Conservation (phyloP, 2,888 invertebrate species). For the Mantis religiosa region DNA sequence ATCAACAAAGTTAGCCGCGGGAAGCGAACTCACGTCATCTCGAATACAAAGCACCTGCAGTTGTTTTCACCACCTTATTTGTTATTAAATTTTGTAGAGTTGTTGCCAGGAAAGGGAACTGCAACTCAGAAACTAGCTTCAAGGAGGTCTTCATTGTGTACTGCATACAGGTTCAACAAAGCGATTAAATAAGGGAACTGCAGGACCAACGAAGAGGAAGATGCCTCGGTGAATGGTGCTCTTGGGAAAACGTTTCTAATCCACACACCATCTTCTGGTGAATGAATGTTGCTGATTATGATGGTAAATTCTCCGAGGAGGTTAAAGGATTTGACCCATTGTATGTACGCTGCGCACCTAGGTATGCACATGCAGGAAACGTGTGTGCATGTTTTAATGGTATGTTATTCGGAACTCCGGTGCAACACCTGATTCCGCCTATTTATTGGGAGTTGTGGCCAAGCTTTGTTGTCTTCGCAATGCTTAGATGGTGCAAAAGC, state of each 20-base stretch:
- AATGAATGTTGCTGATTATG: background rate
- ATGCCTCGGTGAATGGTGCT: background rate
- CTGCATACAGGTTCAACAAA: background rate
- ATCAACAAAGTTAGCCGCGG: no score
- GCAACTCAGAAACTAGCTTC: no score
- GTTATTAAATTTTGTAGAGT: no score
- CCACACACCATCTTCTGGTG: background rate
- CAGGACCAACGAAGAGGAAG: background rate
- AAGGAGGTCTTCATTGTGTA: background rate
- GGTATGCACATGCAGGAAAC: background rate
- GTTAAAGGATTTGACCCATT: background rate
- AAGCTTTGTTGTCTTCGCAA: background rate
- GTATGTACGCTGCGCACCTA: background rate
- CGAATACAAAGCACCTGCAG: no score
- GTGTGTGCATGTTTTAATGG: background rate
- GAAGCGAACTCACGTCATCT: no score
- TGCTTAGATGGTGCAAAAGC: background rate
- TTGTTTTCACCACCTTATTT: no score
- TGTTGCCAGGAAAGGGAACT: no score
- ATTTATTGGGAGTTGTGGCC: background rate
- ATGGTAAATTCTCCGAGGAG: background rate
- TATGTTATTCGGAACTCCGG: background rate
- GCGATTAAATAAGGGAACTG: background rate
- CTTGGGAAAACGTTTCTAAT: background rate
- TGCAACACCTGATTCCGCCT: background rate